Base-by-base conservation (phyloP, 53 echinoderm and acorn worm genomes). In the Stichopus horrens region DNA sequence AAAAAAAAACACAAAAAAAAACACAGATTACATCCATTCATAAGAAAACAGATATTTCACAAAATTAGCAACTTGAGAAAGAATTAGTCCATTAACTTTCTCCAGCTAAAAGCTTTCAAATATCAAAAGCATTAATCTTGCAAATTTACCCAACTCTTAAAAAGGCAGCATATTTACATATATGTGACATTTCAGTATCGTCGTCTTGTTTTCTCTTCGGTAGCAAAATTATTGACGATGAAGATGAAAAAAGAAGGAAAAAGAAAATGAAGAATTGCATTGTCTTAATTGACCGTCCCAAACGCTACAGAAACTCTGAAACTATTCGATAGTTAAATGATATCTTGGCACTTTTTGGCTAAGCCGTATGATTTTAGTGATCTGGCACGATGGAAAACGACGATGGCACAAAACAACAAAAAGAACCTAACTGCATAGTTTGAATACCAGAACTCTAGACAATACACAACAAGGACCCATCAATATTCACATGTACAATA, bases 271-370 rank as follows among this genome's bases (percentile, higher is more conserved):
- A 13, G 16, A 63, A 63, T 63, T 63, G 63, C 63, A 63, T 63
- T 63, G 16, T 5, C 5, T 63, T 63, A 63, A 63, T 0, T 37
- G 37, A 63, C 7, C 63, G 7, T 63, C 16, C 63, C 16, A 13
- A 63, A 4, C 10, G 16, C 16, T 63, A 63, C 37, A 1, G 37
- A 37, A 37, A 37, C 37, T 1, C 2, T 37, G 37, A 37, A 37
- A 37, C 37, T 37, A 37, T 37, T 37, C 37, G 37, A 37, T 37
- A 37, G 37, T 37, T 0, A 37, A 37, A 37, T 37, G 16, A 63
- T 63, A 63, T 16, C 63, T 79, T 79, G 79, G 79, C 79, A 79
- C 79, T 79, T 79, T 11, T 79, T 79, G 79, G 79, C 79, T 54
- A 7, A n/a, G 79, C 79, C 79, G 55, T 79, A 5, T 55, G 16